Percentiles rank a stretch among this genome's conserved stretches.
Conservation (phyloP, 2,797 vertebrate genomes). For the Danio aesculapii region DNA sequence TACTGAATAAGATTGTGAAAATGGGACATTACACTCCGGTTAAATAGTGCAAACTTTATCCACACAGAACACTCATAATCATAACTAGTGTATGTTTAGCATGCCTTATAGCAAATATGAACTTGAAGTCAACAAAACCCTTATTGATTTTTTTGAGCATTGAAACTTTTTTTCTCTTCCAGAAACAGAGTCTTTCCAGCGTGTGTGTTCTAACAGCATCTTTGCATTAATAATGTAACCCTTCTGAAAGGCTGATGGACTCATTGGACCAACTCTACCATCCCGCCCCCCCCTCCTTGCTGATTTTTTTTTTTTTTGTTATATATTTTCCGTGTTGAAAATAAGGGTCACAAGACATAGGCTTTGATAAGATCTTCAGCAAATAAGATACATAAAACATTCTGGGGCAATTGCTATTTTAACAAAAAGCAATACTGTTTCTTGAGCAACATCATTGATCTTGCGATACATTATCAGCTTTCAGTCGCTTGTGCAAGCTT, state of each 20-base stretch:
- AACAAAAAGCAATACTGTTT: not conserved
- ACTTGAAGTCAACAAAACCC: not conserved
- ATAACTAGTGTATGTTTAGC: not conserved
- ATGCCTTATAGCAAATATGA: not conserved
- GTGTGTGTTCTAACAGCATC: not conserved
- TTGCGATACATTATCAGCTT: not conserved
- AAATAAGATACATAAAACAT: slow-evolving; percentile 26
- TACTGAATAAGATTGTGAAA: not conserved
- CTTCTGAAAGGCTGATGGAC: not conserved
- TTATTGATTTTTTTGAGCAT: not conserved
- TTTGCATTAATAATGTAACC: not conserved
- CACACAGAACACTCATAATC: not conserved
- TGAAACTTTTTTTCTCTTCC: not conserved
- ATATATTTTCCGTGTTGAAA: no score
- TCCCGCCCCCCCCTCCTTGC: not conserved
- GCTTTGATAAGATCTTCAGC: slow-evolving; percentile 1
- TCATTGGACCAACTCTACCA: not conserved
- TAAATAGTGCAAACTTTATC: not conserved
- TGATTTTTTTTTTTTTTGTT: no score
- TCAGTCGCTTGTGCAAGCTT: not conserved
- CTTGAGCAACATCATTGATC: not conserved
- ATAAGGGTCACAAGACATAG: not conserved
- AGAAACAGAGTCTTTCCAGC: not conserved
- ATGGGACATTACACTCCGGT: not conserved
- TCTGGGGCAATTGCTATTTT: not conserved